A percentile compares a stretch with the other conserved stretches of the same genome.
Conservation (phyloP, 2,888 invertebrate species). For the Lithophane socia region DNA sequence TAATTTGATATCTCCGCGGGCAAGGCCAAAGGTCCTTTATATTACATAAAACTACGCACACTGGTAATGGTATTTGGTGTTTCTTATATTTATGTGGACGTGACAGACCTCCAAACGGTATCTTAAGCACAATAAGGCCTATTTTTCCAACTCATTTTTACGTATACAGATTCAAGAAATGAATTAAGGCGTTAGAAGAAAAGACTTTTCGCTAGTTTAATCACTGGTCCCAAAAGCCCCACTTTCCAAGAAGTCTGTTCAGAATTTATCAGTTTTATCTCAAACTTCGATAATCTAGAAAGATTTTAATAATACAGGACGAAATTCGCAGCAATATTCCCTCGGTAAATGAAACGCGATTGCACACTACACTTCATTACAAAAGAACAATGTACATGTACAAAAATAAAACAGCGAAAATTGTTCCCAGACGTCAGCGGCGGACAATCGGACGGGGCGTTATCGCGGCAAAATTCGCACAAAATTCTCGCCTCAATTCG, state of each 20-base stretch:
- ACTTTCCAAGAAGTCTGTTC: conserved; percentile 18
- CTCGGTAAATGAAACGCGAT: conserved; percentile 58
- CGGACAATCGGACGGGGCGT: conserved; percentile 72
- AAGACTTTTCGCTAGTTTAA: conserved; percentile 20
- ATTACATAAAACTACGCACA: conserved; percentile 59
- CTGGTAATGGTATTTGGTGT: conserved; percentile 58
- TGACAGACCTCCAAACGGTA: conserved; percentile 46
- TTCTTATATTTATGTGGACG: conserved; percentile 56
- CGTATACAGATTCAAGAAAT: conserved; percentile 33
- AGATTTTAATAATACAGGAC: conserved; percentile 51
- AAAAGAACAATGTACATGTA: conserved; percentile 70
- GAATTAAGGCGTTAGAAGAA: conserved; percentile 14
- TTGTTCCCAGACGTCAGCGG: conserved; percentile 70
- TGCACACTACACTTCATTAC: conserved; percentile 76
- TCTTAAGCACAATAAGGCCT: conserved; percentile 29
- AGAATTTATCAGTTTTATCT: conserved; percentile 36
- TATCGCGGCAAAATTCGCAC: conserved; percentile 73
- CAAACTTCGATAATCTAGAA: conserved; percentile 45
- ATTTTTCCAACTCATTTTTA: conserved; percentile 10
- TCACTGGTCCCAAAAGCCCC: conserved; percentile 24
- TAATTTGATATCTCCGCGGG: conserved; percentile 58
- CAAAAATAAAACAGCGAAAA: conserved; percentile 69
- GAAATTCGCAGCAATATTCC: conserved; percentile 50
- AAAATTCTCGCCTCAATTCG: conserved; percentile 74
- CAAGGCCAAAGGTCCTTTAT: conserved; percentile 56